phyloP scores from a whole-genome alignment of 1,140 invertebrate species.

The Eufriesea mexicana region DNA sequence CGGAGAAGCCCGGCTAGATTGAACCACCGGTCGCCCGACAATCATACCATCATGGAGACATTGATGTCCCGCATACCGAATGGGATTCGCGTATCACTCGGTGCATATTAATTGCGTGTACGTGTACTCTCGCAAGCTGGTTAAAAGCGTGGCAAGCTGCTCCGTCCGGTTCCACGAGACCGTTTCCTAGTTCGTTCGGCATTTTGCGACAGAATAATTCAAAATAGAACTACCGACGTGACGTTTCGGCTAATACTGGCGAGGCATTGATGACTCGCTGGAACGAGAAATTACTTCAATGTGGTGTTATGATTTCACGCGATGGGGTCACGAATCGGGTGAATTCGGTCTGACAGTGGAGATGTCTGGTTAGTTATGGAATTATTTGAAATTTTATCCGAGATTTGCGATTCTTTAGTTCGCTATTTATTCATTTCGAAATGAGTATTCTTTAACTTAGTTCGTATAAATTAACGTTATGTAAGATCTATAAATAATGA shows the following conservation, averaged over 20 bases:
- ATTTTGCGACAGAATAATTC: neutral
- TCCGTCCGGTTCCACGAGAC: neutral
- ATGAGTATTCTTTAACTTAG: too few species aligned
- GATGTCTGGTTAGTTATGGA: too few species aligned
- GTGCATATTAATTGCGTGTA: constrained; percentile 76
- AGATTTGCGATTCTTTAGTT: too few species aligned
- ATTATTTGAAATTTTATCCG: too few species aligned
- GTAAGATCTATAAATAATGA: too few species aligned
- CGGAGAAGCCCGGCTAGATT: constrained; percentile 50
- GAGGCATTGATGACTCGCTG: neutral
- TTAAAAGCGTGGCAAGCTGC: neutral
- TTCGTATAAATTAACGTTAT: too few species aligned
- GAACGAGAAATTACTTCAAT: neutral
- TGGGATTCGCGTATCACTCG: constrained; percentile 49
- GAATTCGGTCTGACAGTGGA: too few species aligned
- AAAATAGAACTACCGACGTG: neutral
- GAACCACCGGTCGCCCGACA: constrained; percentile 71
- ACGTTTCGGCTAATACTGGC: neutral
- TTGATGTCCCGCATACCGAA: constrained; percentile 76
- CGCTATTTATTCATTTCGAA: too few species aligned
- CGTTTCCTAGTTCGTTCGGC: neutral
- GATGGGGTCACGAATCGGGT: too few species aligned
- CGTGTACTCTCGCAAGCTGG: neutral
- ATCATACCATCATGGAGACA: constrained; percentile 76
- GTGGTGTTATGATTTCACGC: neutral